These are phyloP conservation scores for Actinostola sp. DNA, from an alignment of 92 coral and sea anemone species.

Conservation along the genomic window DNA sequence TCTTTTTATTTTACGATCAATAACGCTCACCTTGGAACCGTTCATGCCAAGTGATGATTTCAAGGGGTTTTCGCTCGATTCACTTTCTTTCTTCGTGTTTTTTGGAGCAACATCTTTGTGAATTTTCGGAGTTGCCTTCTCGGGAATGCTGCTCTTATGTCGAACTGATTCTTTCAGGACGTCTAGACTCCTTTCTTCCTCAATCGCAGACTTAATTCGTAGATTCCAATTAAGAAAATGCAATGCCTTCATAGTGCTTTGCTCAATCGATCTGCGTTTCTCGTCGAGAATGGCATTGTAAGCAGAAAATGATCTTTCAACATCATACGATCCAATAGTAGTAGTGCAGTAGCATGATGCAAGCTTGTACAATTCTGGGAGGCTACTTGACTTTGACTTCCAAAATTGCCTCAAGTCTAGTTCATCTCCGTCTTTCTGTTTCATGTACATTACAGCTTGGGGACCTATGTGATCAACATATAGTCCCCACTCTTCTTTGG, in stretches of 20 bases:
- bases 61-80: too few species aligned
- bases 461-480: conserved; percentile 41
- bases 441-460: conserved; percentile 34
- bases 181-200: conserved; percentile 30
- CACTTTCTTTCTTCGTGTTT: too few species aligned
- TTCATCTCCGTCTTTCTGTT: background rate
- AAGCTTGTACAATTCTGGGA: conserved; percentile 53
- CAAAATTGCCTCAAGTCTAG: conserved; percentile 29
- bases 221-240: conserved; percentile 69
- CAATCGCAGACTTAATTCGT: conserved; percentile 20
- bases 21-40: too few species aligned
- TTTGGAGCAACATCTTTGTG: too few species aligned
- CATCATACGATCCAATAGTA: conserved; percentile 58
- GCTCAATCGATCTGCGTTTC: conserved; percentile 56
- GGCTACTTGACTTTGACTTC: conserved; percentile 35
- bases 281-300: conserved; percentile 54
- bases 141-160: too few species aligned
- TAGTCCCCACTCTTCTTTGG: conserved; percentile 30
- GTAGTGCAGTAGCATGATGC: conserved; percentile 66
- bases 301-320: conserved; percentile 61
- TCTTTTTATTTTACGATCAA: too few species aligned
- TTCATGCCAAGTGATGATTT: too few species aligned
- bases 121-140: too few species aligned
- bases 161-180: background rate
- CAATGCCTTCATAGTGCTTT: conserved; percentile 47